Conservation (phyloP, 2,888 invertebrate species). For the Hirtodrosophila histrioides region DNA sequence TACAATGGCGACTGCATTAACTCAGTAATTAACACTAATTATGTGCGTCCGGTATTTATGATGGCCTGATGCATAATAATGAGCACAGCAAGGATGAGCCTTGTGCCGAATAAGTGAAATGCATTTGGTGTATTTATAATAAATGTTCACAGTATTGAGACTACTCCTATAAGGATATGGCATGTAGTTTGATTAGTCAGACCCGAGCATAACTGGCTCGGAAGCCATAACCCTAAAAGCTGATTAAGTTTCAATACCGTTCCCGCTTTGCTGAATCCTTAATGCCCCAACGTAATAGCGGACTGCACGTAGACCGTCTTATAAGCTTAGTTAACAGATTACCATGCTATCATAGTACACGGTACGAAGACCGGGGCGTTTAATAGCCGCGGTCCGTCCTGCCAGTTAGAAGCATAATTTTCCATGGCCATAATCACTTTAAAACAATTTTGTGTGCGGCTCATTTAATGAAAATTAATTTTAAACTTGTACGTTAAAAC, state of each 20-base stretch:
- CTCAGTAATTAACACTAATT: conserved; percentile 76
- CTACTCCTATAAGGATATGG: too few relatives aligned
- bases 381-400: conserved; percentile 5
- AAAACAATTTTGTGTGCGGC: conserved; percentile 68
- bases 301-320: conserved; percentile 7
- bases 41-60: conserved; percentile 62
- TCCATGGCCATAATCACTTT: conserved; percentile 65
- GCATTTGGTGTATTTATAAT: conserved; percentile 61
- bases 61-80: conserved; percentile 40
- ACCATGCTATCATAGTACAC: not conserved
- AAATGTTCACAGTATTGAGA: conserved; percentile 9
- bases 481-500: conserved; percentile 43
- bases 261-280: too few relatives aligned
- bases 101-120: conserved; percentile 34
- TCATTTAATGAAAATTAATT: conserved; percentile 70
- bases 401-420: conserved; percentile 56
- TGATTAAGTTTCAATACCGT: conserved; percentile 15
- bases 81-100: conserved; percentile 10
- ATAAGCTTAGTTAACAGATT: conserved; percentile 23
- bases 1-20: conserved; percentile 69
- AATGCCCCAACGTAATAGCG: not conserved
- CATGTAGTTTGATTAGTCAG: too few relatives aligned
- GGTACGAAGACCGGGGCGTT: not conserved
- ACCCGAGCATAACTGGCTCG: too few relatives aligned
- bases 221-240: not conserved